Evolutionary conservation across 2,888 invertebrate genomes (phyloP), one percentile per base, ranked within the genome.

Genomic region (Helleia helle): DNA sequence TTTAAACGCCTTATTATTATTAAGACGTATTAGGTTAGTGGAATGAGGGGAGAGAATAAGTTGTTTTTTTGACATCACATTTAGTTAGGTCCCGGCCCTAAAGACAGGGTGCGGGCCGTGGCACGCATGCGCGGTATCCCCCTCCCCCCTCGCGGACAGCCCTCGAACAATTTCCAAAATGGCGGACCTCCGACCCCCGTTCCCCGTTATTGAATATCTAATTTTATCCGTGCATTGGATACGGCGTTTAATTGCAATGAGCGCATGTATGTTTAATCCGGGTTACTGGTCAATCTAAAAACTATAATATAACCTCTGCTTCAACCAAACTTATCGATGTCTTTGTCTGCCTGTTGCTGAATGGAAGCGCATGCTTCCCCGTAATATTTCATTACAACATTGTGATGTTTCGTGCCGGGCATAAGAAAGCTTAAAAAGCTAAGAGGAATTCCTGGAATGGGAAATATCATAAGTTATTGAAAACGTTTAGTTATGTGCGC

Each of bases 31-130:
- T 77, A 69, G 77, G 79, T 79, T 77, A 79, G 72, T 81, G 73
- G 76, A 69, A 70, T 79, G 66, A 74, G 68, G 75, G 80, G 75
- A 76, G 62, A 71, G 71, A 79, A 79, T 81, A 81, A 80, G 75
- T 75, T 79, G 80, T 83, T 80, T 79, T n/a, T 83, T 81, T 81
- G 80, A 81, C 81, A 81, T 79, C 67, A 68, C 67, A 70, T 66
- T 75, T 55, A 62, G 63, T 62, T 69, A 75, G 69, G 68, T 74
- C 77, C 74, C 74, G 69, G 73, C 76, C 72, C 71, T 65, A 63
- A 61, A 56, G 55, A 54, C 62, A 69, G 80, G 83, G 83, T 76
- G 81, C 80, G 80, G 80, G 77, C 50, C 44, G 48, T 48, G 48
- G 38, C 61, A 59, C 84, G 83, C 83, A 77, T 81, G 84, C 83